Evolutionary conservation across 2,113 vertebrate genomes (phyloP), one percentile per base, ranked within the genome.

Genomic region (Nothoprocta perdicaria): DNA sequence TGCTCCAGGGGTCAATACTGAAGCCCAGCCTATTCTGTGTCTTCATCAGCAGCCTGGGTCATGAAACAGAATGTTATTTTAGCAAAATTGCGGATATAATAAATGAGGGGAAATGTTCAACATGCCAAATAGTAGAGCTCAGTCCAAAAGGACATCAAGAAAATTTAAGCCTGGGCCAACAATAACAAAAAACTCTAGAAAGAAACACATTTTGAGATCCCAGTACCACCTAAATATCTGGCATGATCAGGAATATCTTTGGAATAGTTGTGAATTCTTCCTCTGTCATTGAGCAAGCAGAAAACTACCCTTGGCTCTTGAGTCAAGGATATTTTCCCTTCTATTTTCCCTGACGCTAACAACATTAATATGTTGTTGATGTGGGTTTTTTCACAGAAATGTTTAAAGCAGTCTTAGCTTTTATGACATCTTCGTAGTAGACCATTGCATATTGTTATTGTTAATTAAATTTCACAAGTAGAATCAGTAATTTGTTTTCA

Each of bases 381-480:
- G 17, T 65, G 4, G 84, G 86, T 86, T 90, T 78, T 12, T 68
- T 93, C 46, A 57, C 52, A 10, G 78, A 17, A 88, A 27, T 21
- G 10, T 35, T 31, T 89, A 31, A 76, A 71, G 48, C 38, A 55
- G 10, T 81, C 46, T 67, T 74, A 77, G 65, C 52, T 19, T 52
- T 92, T 55, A 77, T 65, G 38, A 67, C 17, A 40, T 46, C 38
- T 91, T 48, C 17, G 6, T 67, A n/a, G 78, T 74, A 43, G 8
- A 73, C 55, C 40, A 62, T 82, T n/a, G 14, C 41, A 75, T 11
- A n/a, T 73, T n/a, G 55, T 84, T 67, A 24, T 17, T 43, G 27
- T 33, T 66, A 88, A 50, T 91, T 92, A 80, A 88, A 13, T 76
- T 96, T 74, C 63, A 76, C 76, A 87, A 67, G 21, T 41, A 89